These are phyloP conservation scores for Chascanopsetta lugubris DNA, from an alignment of 2,113 vertebrate species.

Conservation along the genomic window DNA sequence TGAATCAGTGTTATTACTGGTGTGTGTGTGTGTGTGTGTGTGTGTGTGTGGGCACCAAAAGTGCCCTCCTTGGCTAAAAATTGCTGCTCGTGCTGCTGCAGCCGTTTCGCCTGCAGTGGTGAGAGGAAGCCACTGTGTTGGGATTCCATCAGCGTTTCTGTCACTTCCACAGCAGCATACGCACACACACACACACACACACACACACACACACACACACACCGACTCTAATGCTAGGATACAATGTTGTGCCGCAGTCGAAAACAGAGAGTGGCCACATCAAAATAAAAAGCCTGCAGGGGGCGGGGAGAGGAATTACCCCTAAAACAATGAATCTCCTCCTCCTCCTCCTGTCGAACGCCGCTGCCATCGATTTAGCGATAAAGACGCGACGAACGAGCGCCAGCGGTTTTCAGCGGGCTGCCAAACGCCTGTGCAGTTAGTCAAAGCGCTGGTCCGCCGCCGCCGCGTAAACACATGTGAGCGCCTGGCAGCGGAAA, in stretches of 20 bases:
- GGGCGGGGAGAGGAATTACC: slow-evolving; percentile 78
- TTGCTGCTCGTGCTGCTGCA: slow-evolving; percentile 60
- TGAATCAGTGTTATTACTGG: slow-evolving; percentile 86
- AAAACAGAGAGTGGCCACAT: slow-evolving; percentile 75
- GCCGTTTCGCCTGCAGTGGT: slow-evolving; percentile 59
- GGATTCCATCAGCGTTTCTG: slow-evolving; percentile 64
- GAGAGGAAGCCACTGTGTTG: slow-evolving; percentile 52
- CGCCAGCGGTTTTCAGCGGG: slow-evolving; percentile 80
- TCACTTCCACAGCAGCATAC: slow-evolving; percentile 31
- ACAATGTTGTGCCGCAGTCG: slow-evolving; percentile 69
- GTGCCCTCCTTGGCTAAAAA: slow-evolving; percentile 80
- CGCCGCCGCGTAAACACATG: slow-evolving; percentile 74
- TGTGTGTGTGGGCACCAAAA: slow-evolving; percentile 54
- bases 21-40: slow-evolving; percentile 31
- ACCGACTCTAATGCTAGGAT: slow-evolving; percentile 46
- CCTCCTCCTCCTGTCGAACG: slow-evolving; percentile 81
- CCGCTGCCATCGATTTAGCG: slow-evolving; percentile 86
- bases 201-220: slow-evolving; percentile 13
- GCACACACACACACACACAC: slow-evolving; percentile 18
- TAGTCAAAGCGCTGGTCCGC: slow-evolving; percentile 68
- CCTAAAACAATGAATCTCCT: slow-evolving; percentile 87
- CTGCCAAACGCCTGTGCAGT: slow-evolving; percentile 84
- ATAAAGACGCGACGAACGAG: slow-evolving; percentile 92
- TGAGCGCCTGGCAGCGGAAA: slow-evolving; percentile 81
- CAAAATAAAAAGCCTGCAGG: slow-evolving; percentile 77